Conservation (phyloP, 64 coral and sea anemone genomes). For the Montipora efflorescens region DNA sequence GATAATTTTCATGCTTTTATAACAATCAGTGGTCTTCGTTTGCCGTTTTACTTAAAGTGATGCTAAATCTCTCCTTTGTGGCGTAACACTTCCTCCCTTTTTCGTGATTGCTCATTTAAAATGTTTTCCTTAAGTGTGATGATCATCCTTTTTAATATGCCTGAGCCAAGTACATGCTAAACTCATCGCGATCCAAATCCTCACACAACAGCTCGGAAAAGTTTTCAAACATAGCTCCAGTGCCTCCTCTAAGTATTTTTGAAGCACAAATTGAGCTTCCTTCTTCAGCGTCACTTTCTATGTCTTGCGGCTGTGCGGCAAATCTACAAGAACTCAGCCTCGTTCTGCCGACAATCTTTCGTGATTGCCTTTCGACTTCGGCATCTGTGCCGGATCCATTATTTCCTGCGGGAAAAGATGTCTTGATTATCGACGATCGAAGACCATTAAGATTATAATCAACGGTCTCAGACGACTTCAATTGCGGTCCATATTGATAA, state of each 20-base stretch:
- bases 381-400: background rate
- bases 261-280: background rate
- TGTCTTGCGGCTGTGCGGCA: constrained; percentile 15
- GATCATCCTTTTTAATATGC: background rate
- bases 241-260: constrained; percentile 14
- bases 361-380: background rate
- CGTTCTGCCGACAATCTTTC: constrained; percentile 12
- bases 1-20: too few species aligned
- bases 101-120: too few species aligned
- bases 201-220: constrained; percentile 87
- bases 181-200: constrained; percentile 89
- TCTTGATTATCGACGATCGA: constrained; percentile 22
- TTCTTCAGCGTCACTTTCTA: constrained; percentile 25
- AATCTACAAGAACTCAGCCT: constrained; percentile 41
- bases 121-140: background rate
- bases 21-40: too few species aligned
- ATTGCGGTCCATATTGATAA: constrained; percentile 19
- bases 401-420: constrained; percentile 7
- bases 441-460: constrained; percentile 21
- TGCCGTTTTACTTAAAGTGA: too few species aligned
- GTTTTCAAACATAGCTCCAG: constrained; percentile 74
- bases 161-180: constrained; percentile 84
- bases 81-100: too few species aligned
- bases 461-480: constrained; percentile 6
- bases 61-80: too few species aligned